Evolutionary conservation across 2,888 invertebrate genomes (phyloP), one percentile per base, ranked within the genome.

Genomic region (Caenorhabditis sp.): DNA sequence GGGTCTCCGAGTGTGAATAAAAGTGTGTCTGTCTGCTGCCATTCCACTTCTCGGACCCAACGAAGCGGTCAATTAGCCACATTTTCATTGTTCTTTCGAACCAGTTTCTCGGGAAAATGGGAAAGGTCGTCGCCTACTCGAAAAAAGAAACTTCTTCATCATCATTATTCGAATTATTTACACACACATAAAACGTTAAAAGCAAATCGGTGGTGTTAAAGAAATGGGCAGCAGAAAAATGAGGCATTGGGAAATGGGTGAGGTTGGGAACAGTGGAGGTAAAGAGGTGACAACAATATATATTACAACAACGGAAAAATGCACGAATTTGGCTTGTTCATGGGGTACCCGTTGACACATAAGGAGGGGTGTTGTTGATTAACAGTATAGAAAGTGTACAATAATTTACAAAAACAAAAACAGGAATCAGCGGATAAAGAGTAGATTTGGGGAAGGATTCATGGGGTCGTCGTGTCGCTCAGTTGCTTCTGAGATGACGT

Each of bases 61-160:
- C 20, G 68, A 68, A 68, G 52, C 59, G 59, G 68, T 52, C 68
- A 68, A 68, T 68, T 68, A 68, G 68, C 30, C 58, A 17, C 43
- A 17, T 32, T 26, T 32, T 22, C 52, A 65, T 68, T 59, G 56
- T 68, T 68, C 56, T 35, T 30, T n/a, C n/a, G 55, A 68, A 68
- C 68, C 32, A 68, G 68, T 68, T 68, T 48, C 32, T 20, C 13
- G 7, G 17, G 6, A 37, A 45, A 15, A 45, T 15, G 43, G 30
- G 30, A 7, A 22, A 22, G 6, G 48, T n/a, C n/a, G 48, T 5
- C 35, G 17, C 35, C 45, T 46, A n/a, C 62, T 59, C 20, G 20
- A 26, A 13, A 15, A 48, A 27, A 35, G 50, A 30, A 50, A 59
- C 20, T 46, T 46, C 13, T 35, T 35, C 35, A 9, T 35, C 35